Evolutionary conservation across 2,113 vertebrate species (phyloP).

Genomic region (Steatornis caripensis): DNA sequence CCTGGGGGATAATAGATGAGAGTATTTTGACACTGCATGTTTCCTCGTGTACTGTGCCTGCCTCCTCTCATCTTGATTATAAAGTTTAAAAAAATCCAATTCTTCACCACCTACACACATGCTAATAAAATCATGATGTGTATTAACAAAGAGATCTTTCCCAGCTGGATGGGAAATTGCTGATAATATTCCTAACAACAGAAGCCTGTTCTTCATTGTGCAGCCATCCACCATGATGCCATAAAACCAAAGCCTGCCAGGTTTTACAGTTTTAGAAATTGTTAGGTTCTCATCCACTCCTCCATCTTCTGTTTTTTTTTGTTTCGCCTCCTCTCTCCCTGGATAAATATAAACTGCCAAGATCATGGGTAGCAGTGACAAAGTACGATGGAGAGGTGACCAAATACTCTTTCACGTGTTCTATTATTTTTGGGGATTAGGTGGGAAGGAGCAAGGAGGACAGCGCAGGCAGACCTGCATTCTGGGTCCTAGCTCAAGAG

Average conservation of each 20-base stretch:
- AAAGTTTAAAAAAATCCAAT: constrained; percentile 56
- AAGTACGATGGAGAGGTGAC: not conserved
- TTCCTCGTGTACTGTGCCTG: constrained; percentile 37
- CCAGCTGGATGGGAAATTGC: constrained; percentile 59
- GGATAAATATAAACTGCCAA: not conserved
- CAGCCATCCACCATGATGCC: not conserved
- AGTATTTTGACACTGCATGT: constrained; percentile 50
- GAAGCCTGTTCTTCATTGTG: constrained; percentile 17
- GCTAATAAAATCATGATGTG: constrained; percentile 66
- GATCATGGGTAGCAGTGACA: not conserved
- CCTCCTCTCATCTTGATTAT: constrained; percentile 68
- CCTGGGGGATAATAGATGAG: constrained; percentile 64
- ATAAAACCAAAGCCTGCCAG: not conserved
- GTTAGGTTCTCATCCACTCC: constrained; percentile 5
- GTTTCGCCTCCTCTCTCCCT: not conserved
- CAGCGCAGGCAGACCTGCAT: not conserved
- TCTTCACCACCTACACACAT: constrained; percentile 55
- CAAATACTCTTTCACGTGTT: not conserved
- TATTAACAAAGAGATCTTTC: constrained; percentile 59
- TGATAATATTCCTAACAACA: constrained; percentile 10
- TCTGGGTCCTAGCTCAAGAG: not conserved
- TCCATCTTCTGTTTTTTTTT: not conserved
- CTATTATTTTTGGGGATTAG: not conserved
- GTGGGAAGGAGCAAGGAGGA: not conserved
- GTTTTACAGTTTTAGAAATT: not conserved